Evolutionary conservation across 1,140 invertebrate species (phyloP).

Genomic region (Helicorthomorpha holstii): DNA sequence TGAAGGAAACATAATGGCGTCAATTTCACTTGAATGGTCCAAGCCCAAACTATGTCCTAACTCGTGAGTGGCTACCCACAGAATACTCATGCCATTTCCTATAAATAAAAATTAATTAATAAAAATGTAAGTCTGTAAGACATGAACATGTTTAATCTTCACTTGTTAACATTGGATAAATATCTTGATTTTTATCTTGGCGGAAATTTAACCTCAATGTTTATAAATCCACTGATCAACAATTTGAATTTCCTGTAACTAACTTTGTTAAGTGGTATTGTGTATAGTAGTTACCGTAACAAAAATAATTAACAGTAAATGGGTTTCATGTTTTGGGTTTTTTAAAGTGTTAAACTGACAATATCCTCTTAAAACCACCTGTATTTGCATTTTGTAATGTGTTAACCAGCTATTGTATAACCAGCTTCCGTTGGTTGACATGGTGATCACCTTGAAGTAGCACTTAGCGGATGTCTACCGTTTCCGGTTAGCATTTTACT

Average conservation of each 20-base stretch:
- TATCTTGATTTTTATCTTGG: too few relatives aligned
- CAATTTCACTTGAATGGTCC: slow-evolving; percentile 66
- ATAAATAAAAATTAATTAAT: neutral
- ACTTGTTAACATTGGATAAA: neutral
- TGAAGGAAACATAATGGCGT: slow-evolving; percentile 86
- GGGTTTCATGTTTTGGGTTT: too few relatives aligned
- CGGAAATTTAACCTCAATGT: too few relatives aligned
- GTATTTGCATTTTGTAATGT: neutral
- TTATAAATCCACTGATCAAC: neutral
- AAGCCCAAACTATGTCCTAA: slow-evolving; percentile 84
- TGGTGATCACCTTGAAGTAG: neutral
- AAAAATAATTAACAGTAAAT: too few relatives aligned
- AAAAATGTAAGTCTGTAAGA: neutral
- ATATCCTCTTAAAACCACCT: neutral
- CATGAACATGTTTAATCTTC: too few relatives aligned
- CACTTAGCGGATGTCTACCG: neutral
- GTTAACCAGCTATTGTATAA: neutral
- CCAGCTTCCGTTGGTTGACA: neutral
- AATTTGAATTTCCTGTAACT: neutral
- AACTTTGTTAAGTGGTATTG: neutral
- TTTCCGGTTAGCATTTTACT: neutral
- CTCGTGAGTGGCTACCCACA: slow-evolving; percentile 83
- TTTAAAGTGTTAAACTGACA: too few relatives aligned
- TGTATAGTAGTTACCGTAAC: neutral
- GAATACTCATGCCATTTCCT: slow-evolving; percentile 28